phyloP scores from a whole-genome alignment of 1,140 invertebrate species.

The Campoletis sonorensis region DNA sequence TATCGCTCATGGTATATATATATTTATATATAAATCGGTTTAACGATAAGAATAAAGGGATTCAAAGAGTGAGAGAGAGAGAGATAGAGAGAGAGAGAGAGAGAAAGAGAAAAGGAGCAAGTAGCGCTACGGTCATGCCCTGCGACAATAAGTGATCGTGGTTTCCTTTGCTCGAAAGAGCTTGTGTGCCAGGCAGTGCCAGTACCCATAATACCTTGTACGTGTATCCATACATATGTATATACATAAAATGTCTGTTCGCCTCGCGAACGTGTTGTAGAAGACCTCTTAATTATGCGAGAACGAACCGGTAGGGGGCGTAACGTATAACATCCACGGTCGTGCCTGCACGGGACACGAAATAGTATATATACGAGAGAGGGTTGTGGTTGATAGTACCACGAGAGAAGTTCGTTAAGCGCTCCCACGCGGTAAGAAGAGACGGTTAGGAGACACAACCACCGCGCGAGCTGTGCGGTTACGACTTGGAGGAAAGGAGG shows the following conservation, averaged over 20 bases:
- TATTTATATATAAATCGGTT: no score
- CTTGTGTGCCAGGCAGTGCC: constrained; percentile 59
- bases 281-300: constrained; percentile 59
- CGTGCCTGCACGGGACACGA: constrained; percentile 52
- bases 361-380: constrained; percentile 47
- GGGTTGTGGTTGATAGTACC: constrained; percentile 48
- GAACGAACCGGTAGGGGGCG: constrained; percentile 29
- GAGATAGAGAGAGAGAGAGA: not conserved
- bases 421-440: constrained; percentile 15
- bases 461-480: not conserved
- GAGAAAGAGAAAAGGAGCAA: not conserved
- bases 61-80: not conserved
- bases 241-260: constrained; percentile 34
- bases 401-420: constrained; percentile 38
- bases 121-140: not conserved
- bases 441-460: constrained; percentile 18
- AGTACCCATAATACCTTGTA: constrained; percentile 25
- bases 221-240: not conserved
- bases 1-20: not conserved
- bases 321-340: constrained; percentile 28
- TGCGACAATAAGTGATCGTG: constrained; percentile 43
- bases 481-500: not conserved
- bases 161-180: constrained; percentile 8
- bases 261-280: constrained; percentile 46
- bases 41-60: not conserved